Evolutionary conservation across 1,140 invertebrate genomes (phyloP), one percentile per base, ranked within the genome.

Genomic region (Belonocnema kinseyi): DNA sequence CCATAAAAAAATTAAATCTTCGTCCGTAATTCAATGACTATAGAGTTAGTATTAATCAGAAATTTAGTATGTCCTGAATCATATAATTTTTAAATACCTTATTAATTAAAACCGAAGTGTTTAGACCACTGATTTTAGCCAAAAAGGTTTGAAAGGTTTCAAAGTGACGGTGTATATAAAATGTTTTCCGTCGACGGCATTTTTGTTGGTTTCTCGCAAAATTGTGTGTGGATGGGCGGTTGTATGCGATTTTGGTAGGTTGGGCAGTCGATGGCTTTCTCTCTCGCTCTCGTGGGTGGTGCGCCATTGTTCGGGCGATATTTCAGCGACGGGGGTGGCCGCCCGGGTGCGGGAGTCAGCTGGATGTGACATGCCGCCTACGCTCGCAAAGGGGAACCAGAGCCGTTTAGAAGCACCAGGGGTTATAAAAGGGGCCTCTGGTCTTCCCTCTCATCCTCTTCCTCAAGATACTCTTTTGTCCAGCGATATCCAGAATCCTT

Each of bases 311-410:
- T 91, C 88, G 82, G 81, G 88, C 87, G 86, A 92, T 91, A 91
- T 91, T 91, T 91, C 87, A 91, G 85, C 84, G 72, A 82, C 85
- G 85, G 85, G 83, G 84, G 83, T 87, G 84, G 87, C 78, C 82
- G 83, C 77, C 81, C 77, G 82, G 78, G 78, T 85, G 84, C 82
- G 81, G 72, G 78, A 91, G 91, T 92, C 90, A 91, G 91, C 90
- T 91, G 90, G 88, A 82, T 88, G 86, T 91, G 91, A 91, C 91
- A 88, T 88, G 89, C 86, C 87, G 87, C 88, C 89, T 87, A 88
- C 88, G 82, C 87, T 80, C 85, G 86, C 86, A 90, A 90, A 89
- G 90, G 89, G 88, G 88, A 88, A 89, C 83, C 88, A 86, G 83
- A 88, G 83, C 82, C 88, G 87, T 87, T 90, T 87, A 84, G 89